These are phyloP conservation scores for Falco rusticolus DNA, from an alignment of 2,797 vertebrate genomes.

Conservation along the genomic window DNA sequence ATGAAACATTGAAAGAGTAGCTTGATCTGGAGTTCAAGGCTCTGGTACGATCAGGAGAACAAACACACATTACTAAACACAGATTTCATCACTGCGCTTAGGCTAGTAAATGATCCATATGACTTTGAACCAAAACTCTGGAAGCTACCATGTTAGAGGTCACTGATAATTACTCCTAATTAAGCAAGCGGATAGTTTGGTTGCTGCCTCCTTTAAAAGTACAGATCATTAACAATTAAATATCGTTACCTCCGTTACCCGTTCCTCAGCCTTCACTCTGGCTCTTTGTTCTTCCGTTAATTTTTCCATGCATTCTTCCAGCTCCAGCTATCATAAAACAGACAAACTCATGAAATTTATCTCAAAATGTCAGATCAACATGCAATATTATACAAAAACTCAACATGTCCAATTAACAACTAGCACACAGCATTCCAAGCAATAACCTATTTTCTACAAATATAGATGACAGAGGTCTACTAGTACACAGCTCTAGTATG, in stretches of 20 bases:
- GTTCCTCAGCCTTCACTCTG: conserved; percentile 85
- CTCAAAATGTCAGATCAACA: neutral
- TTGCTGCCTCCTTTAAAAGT: neutral
- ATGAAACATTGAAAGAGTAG: conserved; percentile 2
- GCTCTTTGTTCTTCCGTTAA: conserved; percentile 87
- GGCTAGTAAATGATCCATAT: neutral
- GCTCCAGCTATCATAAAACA: conserved; percentile 82
- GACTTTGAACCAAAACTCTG: conserved; percentile 37
- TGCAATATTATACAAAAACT: neutral
- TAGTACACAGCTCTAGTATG: neutral
- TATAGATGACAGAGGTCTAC: neutral
- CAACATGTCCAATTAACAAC: neutral
- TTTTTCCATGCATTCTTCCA: conserved; percentile 86
- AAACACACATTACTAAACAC: conserved; percentile 40
- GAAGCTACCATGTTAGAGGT: neutral
- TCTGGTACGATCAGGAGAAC: conserved; percentile 10
- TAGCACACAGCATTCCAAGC: neutral
- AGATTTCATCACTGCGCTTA: conserved; percentile 23
- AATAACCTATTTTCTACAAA: neutral
- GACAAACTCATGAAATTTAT: neutral
- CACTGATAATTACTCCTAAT: neutral
- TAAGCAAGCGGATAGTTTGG: neutral
- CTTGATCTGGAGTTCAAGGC: conserved; percentile 33
- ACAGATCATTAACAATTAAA: neutral
- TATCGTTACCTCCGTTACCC: conserved; percentile 84